Percentiles rank a stretch among this genome's conserved stretches.
phyloP scores from a whole-genome alignment of 2,888 invertebrate genomes.

The Pammene fasciana region DNA sequence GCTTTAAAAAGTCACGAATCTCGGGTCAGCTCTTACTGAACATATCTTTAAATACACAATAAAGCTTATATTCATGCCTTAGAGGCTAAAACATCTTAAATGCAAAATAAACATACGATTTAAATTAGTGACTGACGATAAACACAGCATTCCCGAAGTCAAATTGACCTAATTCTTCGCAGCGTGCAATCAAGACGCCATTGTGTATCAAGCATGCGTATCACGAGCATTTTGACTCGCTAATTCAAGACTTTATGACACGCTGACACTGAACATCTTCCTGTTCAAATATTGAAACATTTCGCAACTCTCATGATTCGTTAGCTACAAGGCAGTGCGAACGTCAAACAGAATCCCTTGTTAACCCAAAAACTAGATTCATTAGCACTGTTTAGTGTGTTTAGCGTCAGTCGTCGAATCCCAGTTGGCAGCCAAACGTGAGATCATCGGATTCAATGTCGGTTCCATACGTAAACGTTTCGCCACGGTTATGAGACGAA shows the following conservation, averaged over 20 bases:
- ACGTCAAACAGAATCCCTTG: constrained; percentile 39
- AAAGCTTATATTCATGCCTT: too few relatives aligned
- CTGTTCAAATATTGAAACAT: constrained; percentile 34
- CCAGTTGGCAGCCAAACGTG: constrained; percentile 51
- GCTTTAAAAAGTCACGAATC: too few relatives aligned
- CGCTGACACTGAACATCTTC: constrained; percentile 9
- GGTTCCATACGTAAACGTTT: constrained; percentile 49
- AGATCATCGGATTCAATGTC: constrained; percentile 61
- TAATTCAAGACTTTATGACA: constrained; percentile 14
- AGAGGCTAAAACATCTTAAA: background rate
- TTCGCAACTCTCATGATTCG: constrained; percentile 25
- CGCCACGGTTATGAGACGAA: constrained; percentile 40
- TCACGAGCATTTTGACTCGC: constrained; percentile 8
- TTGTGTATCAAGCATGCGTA: constrained; percentile 36
- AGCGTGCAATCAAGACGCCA: constrained; percentile 34
- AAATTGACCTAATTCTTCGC: constrained; percentile 43
- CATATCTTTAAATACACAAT: too few relatives aligned
- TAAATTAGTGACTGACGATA: background rate
- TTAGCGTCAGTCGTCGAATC: constrained; percentile 61
- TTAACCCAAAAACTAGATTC: constrained; percentile 43
- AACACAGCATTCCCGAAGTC: constrained; percentile 12
- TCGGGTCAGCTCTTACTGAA: too few relatives aligned
- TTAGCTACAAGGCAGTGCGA: constrained; percentile 27
- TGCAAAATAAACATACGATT: background rate
- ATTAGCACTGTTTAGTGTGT: constrained; percentile 60